Evolutionary conservation across 2,888 invertebrate species (phyloP).

Genomic region (Chymomyza procnemis): DNA sequence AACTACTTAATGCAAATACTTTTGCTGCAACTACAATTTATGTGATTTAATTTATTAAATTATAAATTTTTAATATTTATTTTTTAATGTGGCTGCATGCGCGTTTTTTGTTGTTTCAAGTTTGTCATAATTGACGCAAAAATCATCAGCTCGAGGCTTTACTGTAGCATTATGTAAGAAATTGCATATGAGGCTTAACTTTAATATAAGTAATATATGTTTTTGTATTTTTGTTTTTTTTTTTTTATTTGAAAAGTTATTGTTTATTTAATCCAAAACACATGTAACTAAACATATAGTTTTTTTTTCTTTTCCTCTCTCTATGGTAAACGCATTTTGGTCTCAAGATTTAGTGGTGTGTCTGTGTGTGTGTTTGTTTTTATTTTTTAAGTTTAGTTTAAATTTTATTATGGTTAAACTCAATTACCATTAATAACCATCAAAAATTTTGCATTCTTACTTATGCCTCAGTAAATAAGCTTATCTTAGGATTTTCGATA

Average conservation of each 20-base stretch:
- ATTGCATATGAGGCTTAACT: constrained; percentile 6
- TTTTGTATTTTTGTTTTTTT: too few species aligned
- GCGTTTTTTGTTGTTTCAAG: background rate
- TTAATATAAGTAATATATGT: constrained; percentile 1
- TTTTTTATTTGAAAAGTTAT: background rate
- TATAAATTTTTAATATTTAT: background rate
- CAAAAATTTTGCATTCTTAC: background rate
- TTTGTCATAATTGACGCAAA: constrained; percentile 54
- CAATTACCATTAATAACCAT: background rate
- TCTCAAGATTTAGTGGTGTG: constrained; percentile 56
- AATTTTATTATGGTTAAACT: background rate
- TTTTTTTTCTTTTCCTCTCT: background rate
- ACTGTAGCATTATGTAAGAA: background rate
- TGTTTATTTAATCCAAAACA: constrained; percentile 4
- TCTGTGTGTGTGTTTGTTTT: constrained; percentile 10
- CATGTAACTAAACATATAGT: constrained; percentile 8
- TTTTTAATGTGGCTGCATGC: background rate
- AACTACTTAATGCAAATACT: constrained; percentile 56
- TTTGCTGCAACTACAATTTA: constrained; percentile 3
- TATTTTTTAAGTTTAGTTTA: too few species aligned
- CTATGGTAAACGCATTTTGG: constrained; percentile 60
- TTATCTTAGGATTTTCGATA: constrained; percentile 26
- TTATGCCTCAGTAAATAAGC: constrained; percentile 42
- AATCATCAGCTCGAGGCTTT: constrained; percentile 22
- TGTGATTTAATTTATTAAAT: background rate